These are phyloP conservation scores for Quadroppia sp. DNA, from an alignment of 2,888 invertebrate species.

Conservation along the genomic window DNA sequence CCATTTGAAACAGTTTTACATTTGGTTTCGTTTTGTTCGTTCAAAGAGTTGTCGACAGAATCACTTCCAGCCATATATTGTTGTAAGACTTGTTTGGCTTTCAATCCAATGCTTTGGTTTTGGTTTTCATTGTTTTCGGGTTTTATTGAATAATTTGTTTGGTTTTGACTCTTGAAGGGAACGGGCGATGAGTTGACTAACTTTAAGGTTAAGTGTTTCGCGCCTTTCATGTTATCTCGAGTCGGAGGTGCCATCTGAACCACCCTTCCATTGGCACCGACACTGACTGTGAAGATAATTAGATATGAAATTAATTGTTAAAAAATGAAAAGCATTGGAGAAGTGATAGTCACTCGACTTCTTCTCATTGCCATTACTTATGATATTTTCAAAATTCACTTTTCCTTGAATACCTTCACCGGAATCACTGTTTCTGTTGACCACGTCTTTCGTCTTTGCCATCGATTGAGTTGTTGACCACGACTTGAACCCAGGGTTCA, in stretches of 20 bases:
- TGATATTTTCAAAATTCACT: constrained; percentile 35
- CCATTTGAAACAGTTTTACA: neutral
- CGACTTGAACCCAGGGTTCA: constrained; percentile 83
- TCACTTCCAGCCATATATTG: too few relatives aligned
- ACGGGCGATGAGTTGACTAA: constrained; percentile 90
- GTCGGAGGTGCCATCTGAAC: constrained; percentile 92
- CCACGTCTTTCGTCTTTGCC: constrained; percentile 89
- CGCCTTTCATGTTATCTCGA: constrained; percentile 88
- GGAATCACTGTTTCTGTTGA: constrained; percentile 89
- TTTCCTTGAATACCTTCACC: constrained; percentile 71
- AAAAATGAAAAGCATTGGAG: neutral
- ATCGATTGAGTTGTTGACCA: constrained; percentile 81
- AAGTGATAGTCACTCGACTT: constrained; percentile 92
- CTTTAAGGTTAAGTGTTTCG: constrained; percentile 88
- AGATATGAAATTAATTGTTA: neutral
- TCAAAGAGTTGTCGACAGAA: neutral
- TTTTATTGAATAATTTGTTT: constrained; percentile 3
- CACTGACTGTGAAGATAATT: constrained; percentile 68
- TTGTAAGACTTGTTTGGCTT: neutral
- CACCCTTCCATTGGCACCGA: constrained; percentile 88
- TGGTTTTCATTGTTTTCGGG: neutral
- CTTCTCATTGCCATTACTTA: constrained; percentile 98
- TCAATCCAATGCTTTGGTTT: neutral
- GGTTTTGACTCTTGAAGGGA: constrained; percentile 30
- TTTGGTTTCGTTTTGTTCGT: neutral